phyloP scores from a whole-genome alignment of 2,113 vertebrate species.

The Lophochroa leadbeateri region DNA sequence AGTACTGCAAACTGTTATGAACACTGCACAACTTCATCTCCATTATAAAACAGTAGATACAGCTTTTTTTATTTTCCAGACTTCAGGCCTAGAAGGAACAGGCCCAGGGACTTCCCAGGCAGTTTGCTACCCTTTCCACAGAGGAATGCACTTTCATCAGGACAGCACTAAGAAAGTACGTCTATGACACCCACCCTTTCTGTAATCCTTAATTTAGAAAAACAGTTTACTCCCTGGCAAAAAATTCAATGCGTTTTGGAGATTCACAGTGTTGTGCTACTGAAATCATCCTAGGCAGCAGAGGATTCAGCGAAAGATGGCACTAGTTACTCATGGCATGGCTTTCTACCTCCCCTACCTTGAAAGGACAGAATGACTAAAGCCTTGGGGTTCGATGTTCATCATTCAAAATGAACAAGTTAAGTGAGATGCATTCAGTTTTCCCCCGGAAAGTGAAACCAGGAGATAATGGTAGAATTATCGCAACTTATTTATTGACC shows the following conservation, averaged over 20 bases:
- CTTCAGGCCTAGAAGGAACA: background rate
- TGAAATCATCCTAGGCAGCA: background rate
- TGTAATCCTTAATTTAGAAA: background rate
- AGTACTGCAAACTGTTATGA: background rate
- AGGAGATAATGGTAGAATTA: background rate
- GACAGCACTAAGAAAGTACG: accelerated
- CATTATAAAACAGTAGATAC: background rate
- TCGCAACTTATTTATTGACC: background rate
- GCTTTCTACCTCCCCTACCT: background rate
- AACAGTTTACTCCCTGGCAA: background rate
- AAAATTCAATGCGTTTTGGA: background rate
- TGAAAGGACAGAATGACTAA: background rate
- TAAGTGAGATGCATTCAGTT: background rate
- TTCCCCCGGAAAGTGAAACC: background rate
- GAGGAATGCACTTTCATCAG: background rate
- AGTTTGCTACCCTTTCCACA: background rate
- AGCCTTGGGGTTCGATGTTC: background rate
- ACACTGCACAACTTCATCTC: accelerated
- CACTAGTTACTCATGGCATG: background rate
- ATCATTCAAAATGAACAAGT: background rate
- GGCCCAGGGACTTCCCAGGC: background rate
- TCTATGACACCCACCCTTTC: background rate
- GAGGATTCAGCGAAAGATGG: background rate
- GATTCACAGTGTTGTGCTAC: background rate
- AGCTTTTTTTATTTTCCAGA: background rate